Percentiles rank a stretch among this genome's conserved stretches.
These are phyloP conservation scores for Drosophila teissieri DNA, from an alignment of 1,140 invertebrate genomes.

Conservation along the genomic window DNA sequence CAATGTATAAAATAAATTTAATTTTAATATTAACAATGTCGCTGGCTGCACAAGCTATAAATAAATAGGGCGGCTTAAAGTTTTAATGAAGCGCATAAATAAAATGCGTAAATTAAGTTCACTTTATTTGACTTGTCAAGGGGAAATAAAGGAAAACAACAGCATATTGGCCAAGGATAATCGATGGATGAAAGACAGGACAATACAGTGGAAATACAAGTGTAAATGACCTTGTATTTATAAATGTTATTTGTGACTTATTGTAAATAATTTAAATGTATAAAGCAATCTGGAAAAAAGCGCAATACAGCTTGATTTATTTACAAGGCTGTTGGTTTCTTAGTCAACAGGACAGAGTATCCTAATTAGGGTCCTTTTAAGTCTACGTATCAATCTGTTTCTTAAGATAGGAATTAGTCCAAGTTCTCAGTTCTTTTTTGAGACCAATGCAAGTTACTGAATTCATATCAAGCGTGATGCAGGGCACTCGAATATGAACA, in stretches of 20 bases:
- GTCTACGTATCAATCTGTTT: too few relatives aligned
- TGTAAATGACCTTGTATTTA: background rate
- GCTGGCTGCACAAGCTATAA: conserved; percentile 44
- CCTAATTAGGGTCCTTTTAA: too few relatives aligned
- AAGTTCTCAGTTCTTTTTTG: too few relatives aligned
- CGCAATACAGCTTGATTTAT: too few relatives aligned
- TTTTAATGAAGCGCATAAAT: conserved; percentile 82
- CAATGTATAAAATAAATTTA: conserved; percentile 63
- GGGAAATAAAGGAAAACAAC: background rate
- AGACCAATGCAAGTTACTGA: conserved; percentile 11
- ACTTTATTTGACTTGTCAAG: conserved; percentile 60
- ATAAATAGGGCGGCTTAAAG: conserved; percentile 71
- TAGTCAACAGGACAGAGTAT: too few relatives aligned
- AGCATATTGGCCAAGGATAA: conserved; percentile 13
- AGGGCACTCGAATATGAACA: conserved; percentile 24
- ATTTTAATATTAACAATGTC: conserved; percentile 72
- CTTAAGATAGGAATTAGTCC: too few relatives aligned
- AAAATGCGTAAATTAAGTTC: conserved; percentile 74
- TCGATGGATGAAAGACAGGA: background rate
- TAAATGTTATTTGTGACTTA: too few relatives aligned
- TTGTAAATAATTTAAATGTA: too few relatives aligned
- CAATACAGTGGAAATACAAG: background rate
- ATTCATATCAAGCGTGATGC: background rate
- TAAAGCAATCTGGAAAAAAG: too few relatives aligned
- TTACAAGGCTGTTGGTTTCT: too few relatives aligned